These are phyloP conservation scores for Idaea dimidiata DNA, from an alignment of 2,888 invertebrate species.

Conservation along the genomic window DNA sequence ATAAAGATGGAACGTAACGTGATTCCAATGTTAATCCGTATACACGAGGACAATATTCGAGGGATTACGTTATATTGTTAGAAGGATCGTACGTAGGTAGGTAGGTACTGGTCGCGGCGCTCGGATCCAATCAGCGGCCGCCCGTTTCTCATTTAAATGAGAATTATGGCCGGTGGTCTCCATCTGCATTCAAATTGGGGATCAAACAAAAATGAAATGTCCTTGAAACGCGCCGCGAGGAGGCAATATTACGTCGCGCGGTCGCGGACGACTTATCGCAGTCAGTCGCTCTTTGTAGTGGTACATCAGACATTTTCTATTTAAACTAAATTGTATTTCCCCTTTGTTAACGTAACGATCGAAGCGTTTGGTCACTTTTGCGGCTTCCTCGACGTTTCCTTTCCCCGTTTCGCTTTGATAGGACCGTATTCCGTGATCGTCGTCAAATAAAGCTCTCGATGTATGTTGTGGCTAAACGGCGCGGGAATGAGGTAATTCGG, in stretches of 20 bases:
- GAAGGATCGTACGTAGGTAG: too few species aligned
- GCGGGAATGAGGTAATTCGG: too few species aligned
- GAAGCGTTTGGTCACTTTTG: slow-evolving; percentile 21
- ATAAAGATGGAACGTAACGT: slow-evolving; percentile 15
- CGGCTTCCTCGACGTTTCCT: slow-evolving; percentile 15
- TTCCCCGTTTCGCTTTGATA: slow-evolving; percentile 7
- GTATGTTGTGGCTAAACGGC: too few species aligned
- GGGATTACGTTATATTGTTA: slow-evolving; percentile 12
- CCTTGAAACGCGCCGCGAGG: slow-evolving; percentile 17
- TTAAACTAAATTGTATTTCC: slow-evolving; percentile 34
- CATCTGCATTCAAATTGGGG: slow-evolving; percentile 57
- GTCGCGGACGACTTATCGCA: slow-evolving; percentile 3
- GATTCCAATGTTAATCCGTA: slow-evolving; percentile 21
- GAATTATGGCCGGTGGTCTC: slow-evolving; percentile 42
- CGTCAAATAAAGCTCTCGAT: neutral
- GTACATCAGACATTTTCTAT: slow-evolving; percentile 26
- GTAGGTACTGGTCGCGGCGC: slow-evolving; percentile 10
- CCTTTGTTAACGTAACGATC: slow-evolving; percentile 28
- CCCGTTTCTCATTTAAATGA: slow-evolving; percentile 44
- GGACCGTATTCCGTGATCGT: slow-evolving; percentile 6
- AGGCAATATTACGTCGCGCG: neutral
- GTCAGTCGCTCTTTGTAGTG: neutral
- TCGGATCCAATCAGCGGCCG: slow-evolving; percentile 23
- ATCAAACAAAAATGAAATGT: slow-evolving; percentile 53
- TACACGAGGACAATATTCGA: slow-evolving; percentile 14